phyloP scores from a whole-genome alignment of 2,113 vertebrate genomes.

The Alligator sinensis region DNA sequence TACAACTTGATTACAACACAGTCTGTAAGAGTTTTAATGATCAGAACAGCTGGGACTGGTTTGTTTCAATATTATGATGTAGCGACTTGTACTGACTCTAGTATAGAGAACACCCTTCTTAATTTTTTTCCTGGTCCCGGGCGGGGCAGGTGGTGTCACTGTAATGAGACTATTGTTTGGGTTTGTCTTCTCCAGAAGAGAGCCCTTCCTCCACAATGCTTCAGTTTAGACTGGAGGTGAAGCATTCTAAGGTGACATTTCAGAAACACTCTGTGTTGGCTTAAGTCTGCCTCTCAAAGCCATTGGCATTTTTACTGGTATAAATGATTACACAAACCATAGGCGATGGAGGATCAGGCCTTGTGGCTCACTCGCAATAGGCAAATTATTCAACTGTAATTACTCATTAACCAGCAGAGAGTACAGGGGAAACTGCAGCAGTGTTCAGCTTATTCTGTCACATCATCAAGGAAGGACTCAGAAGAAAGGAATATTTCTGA shows the following conservation, averaged over 20 bases:
- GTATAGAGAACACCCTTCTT: too few species aligned
- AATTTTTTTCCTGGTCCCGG: too few species aligned
- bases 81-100: too few species aligned
- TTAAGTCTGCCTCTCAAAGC: background rate
- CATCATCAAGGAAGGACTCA: background rate
- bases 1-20: too few species aligned
- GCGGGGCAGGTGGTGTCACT: too few species aligned
- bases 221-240: background rate
- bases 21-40: background rate
- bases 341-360: background rate
- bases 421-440: background rate
- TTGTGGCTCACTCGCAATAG: background rate
- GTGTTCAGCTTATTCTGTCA: background rate
- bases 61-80: too few species aligned
- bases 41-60: background rate
- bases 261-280: background rate
- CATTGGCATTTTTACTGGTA: background rate
- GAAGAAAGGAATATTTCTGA: background rate
- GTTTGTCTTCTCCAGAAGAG: background rate
- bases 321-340: background rate
- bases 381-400: background rate
- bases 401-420: background rate
- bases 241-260: background rate
- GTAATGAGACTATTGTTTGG: background rate
- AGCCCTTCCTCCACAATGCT: rapidly evolving